Evolutionary conservation across 2,113 vertebrate species (phyloP), one percentile per base, ranked within the genome.

Genomic region (Protomyctophum bolini): DNA sequence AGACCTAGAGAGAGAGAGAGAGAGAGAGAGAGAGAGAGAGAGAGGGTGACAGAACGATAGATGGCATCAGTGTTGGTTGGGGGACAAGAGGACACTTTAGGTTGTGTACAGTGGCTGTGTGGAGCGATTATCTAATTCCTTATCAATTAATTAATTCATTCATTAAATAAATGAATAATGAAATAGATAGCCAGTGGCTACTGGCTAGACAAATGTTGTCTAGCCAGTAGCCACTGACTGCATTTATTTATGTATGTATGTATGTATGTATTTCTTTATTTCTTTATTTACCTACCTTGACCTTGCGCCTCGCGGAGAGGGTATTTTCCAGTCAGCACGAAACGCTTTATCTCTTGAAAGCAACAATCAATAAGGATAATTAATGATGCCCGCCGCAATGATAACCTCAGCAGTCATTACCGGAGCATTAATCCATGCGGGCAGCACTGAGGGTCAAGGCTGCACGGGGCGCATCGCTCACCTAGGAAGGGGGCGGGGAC

Each of bases 311-410:
- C 33, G 33, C 46, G 91, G 33, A 41, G 93, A 94, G 95, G 96
- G 96, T 96, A 96, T 96, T 96, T 97, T 97, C 94, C 96, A 97
- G 97, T 99, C 98, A 98, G 97, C 97, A 97, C 3, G 33, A 94
- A 98, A 96, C 94, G 95, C 95, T 98, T 98, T 97, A 98, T 97
- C 97, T 98, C 94, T 41, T 95, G 96, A 97, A 95, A 96, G 96
- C 95, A 95, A 93, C 96, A 97, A 99, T 99, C 98, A 98, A 99
- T 99, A 98, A 97, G 95, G 97, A 98, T 98, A 99, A 99, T 99
- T 99, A 99, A 99, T 98, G 97, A 98, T 97, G 97, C 97, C 96
- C 94, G 95, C 94, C 94, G 95, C 96, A 96, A 96, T 98, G 96
- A 98, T 96, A 95, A 96, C 96, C 96, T 96, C 95, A 97, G 96